Percentiles rank a stretch among this genome's conserved stretches.
phyloP scores from a whole-genome alignment of 2,113 vertebrate species.

The Oreochromis spilurus region DNA sequence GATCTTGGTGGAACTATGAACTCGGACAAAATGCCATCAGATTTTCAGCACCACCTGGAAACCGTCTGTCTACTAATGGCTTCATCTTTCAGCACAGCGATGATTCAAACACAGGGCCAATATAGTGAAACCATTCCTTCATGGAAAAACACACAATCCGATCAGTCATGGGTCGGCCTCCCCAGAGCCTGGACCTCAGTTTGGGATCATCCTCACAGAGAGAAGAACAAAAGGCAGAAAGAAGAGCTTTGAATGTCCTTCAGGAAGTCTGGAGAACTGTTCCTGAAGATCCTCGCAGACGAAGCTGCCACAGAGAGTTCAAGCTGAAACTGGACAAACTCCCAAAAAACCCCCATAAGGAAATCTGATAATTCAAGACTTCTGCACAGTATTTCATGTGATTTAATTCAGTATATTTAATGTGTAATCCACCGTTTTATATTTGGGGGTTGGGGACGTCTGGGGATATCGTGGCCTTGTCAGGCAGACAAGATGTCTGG shows the following conservation, averaged over 20 bases:
- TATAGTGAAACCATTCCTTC: background rate
- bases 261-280: background rate
- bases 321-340: background rate
- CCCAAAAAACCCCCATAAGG: background rate
- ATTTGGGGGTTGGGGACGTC: background rate
- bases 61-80: fast-evolving
- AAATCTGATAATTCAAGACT: background rate
- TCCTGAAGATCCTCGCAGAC: background rate
- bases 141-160: background rate
- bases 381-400: background rate
- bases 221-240: background rate
- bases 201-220: background rate
- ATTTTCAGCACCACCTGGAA: background rate
- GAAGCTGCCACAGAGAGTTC: background rate
- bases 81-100: background rate
- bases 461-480: background rate
- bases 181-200: background rate
- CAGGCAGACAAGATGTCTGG: background rate
- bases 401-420: background rate
- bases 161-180: background rate
- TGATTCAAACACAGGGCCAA: background rate
- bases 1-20: background rate
- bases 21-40: background rate
- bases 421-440: background rate
- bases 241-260: background rate